Conservation (phyloP, 2,797 vertebrate genomes). For the Alosa sapidissima region DNA sequence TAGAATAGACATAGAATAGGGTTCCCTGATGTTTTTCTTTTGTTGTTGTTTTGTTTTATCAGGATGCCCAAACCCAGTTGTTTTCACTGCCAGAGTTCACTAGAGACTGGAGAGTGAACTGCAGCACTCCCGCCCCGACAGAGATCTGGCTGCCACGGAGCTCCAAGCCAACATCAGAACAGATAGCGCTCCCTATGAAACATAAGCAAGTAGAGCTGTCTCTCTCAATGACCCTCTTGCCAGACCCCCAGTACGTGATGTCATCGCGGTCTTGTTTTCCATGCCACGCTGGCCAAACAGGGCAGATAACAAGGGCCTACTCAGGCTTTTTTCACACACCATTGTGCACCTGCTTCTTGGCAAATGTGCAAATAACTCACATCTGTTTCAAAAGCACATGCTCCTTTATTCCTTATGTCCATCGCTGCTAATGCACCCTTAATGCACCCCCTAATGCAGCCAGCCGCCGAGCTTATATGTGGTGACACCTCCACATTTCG, state of each 20-base stretch:
- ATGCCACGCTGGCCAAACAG: neutral
- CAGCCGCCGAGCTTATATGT: neutral
- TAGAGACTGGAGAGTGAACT: neutral
- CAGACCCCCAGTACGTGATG: neutral
- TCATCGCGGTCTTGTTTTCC: neutral
- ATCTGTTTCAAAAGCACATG: constrained; percentile 8
- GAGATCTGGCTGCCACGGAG: neutral
- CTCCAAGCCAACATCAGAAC: neutral
- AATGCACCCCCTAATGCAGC: neutral
- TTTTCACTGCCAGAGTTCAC: constrained; percentile 6
- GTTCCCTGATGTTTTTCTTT: neutral
- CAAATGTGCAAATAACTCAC: neutral
- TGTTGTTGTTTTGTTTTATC: neutral
- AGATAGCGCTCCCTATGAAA: constrained; percentile 14
- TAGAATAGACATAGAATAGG: neutral
- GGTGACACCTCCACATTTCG: neutral
- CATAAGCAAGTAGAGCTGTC: constrained; percentile 12
- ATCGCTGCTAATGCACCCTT: neutral
- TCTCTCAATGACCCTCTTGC: neutral
- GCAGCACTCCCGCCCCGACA: neutral
- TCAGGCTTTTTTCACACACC: neutral
- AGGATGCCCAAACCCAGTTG: neutral
- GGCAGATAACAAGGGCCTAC: constrained; percentile 7
- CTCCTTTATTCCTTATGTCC: neutral
- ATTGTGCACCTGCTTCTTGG: neutral